phyloP scores from a whole-genome alignment of 2,888 invertebrate genomes.

The Frankliniella fusca region DNA sequence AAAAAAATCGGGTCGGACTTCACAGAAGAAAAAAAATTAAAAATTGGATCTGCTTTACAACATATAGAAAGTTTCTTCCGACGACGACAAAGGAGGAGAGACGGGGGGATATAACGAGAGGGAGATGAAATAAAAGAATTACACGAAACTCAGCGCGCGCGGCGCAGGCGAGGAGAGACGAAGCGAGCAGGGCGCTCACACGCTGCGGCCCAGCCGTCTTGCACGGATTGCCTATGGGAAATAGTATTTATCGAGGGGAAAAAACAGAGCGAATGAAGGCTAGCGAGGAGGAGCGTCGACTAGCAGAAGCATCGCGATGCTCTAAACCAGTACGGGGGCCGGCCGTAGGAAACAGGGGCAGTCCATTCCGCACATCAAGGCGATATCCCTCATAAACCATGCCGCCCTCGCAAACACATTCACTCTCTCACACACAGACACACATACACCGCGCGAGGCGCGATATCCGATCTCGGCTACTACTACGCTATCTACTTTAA shows the following conservation, averaged over 20 bases:
- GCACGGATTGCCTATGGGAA: too few relatives aligned
- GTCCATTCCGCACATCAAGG: background rate
- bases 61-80: constrained; percentile 20
- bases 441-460: too few relatives aligned
- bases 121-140: constrained; percentile 10
- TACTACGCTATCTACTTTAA: background rate
- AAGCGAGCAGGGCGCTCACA: too few relatives aligned
- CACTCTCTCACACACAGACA: background rate
- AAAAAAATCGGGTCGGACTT: constrained; percentile 29
- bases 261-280: background rate
- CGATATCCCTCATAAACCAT: background rate
- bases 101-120: background rate
- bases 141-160: background rate
- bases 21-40: constrained; percentile 22
- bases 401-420: background rate
- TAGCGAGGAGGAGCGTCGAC: too few relatives aligned
- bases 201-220: too few relatives aligned
- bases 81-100: background rate
- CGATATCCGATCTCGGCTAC: background rate
- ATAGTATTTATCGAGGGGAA: too few relatives aligned
- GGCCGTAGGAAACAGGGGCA: too few relatives aligned
- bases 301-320: too few relatives aligned
- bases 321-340: too few relatives aligned
- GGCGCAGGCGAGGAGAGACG: too few relatives aligned
- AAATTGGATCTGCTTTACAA: constrained; percentile 24